These are phyloP conservation scores for Oligia strigilis DNA, from an alignment of 2,888 invertebrate species.

Conservation along the genomic window DNA sequence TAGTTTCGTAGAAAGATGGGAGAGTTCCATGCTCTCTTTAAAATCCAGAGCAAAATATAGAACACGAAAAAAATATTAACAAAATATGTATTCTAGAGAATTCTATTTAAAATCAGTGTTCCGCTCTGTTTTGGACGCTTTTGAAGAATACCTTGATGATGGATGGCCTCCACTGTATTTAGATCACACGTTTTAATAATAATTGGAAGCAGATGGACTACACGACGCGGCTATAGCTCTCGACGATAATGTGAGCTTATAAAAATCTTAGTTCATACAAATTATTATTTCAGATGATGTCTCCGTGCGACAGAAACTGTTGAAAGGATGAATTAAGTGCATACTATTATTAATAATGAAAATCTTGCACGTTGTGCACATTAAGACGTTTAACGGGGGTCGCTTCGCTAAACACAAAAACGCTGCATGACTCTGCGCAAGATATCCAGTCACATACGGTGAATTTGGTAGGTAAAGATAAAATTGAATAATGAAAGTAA, in stretches of 20 bases:
- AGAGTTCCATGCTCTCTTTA: background rate
- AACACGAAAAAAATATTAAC: conserved; percentile 12
- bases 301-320: background rate
- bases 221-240: conserved; percentile 1
- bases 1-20: background rate
- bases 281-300: conserved; percentile 11
- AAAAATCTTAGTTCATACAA: background rate
- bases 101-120: conserved; percentile 30
- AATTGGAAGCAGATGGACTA: conserved; percentile 55
- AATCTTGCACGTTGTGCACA: background rate
- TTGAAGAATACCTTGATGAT: conserved; percentile 55
- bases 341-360: background rate
- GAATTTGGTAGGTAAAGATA: background rate
- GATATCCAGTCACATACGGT: background rate
- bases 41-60: conserved; percentile 18
- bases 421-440: background rate
- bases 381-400: background rate
- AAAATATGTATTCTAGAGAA: conserved; percentile 22
- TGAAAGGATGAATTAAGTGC: background rate
- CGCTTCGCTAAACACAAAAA: background rate
- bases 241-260: background rate
- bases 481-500: background rate
- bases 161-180: conserved; percentile 50
- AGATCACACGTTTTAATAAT: conserved; percentile 53
- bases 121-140: conserved; percentile 42